Evolutionary conservation across 2,797 vertebrate genomes (phyloP).

Genomic region (Peromyscus nudipes): DNA sequence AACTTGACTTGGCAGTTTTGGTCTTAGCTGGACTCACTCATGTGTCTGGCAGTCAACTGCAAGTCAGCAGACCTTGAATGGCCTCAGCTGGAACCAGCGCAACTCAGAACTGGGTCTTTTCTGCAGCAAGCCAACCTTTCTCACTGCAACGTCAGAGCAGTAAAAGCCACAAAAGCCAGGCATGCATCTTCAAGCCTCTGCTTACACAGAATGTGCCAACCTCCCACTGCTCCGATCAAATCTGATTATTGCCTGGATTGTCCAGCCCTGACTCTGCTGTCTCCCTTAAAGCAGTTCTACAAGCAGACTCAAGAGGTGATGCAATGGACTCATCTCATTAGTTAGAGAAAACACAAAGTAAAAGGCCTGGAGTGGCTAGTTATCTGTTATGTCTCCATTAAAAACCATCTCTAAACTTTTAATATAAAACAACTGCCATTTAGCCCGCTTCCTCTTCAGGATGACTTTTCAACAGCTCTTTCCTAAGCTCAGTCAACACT

Average conservation of each 20-base stretch:
- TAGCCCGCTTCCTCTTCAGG: background rate
- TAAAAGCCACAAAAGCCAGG: background rate
- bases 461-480: conserved; percentile 5
- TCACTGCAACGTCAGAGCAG: background rate
- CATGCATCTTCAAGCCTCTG: background rate
- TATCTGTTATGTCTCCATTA: background rate
- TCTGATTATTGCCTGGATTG: background rate
- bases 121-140: conserved; percentile 16
- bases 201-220: background rate
- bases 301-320: background rate
- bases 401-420: background rate
- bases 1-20: background rate
- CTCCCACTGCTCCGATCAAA: background rate
- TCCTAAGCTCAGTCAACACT: background rate
- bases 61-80: conserved; percentile 35
- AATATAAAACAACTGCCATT: background rate
- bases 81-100: background rate
- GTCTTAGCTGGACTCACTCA: background rate
- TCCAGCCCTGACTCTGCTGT: background rate
- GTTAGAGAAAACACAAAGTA: conserved; percentile 32
- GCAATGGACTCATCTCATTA: background rate
- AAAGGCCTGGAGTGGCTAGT: background rate
- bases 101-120: background rate
- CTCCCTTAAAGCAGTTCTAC: background rate
- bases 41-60: background rate